Base-by-base conservation (phyloP, 2,113 vertebrate genomes). In the Toxotes jaculatrix region DNA sequence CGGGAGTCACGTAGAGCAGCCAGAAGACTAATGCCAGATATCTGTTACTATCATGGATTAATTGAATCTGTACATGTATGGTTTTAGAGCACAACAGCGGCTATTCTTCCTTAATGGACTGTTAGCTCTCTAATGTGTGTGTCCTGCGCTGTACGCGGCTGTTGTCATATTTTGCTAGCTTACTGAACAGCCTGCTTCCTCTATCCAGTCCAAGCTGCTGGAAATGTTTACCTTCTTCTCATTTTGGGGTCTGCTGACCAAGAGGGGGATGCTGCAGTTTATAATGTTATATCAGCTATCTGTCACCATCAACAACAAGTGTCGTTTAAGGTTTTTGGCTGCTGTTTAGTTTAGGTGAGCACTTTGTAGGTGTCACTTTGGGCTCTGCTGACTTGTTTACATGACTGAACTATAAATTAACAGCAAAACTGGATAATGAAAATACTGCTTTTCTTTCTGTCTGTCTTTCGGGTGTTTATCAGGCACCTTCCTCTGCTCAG, bases 181-280 rank as follows among this genome's bases (percentile, higher is more conserved):
- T 57, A 63, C 68, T 68, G 74, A 84, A 21, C 82, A 77, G 87
- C 75, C 83, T 87, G 88, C 87, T 91, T 92, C 88, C 90, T 91
- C 88, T 90, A 53, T 84, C 73, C 83, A 83, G 62, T 42, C 73
- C 75, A 68, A 74, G 72, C 87, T 89, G 68, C 88, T 86, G 83
- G 57, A 87, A 83, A 68, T 92, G 90, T 93, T 92, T 89, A 90
- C 89, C 87, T 89, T 90, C 80, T 70, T 62, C 77, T 87, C 76
- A 67, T 85, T 74, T 68, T 80, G 53, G 76, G 79, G 31, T 85
- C 82, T 83, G 70, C 79, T 88, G 91, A 82, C 69, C 79, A 73
- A 47, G 38, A 85, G 55, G 42, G 7, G 72, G 73, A 23, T 68
- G 51, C 19, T 53, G 51, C 53, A 82, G 42, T 38, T 23, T 27